Base-by-base conservation (phyloP, 2,797 vertebrate genomes). In the Champsocephalus gunnari region DNA sequence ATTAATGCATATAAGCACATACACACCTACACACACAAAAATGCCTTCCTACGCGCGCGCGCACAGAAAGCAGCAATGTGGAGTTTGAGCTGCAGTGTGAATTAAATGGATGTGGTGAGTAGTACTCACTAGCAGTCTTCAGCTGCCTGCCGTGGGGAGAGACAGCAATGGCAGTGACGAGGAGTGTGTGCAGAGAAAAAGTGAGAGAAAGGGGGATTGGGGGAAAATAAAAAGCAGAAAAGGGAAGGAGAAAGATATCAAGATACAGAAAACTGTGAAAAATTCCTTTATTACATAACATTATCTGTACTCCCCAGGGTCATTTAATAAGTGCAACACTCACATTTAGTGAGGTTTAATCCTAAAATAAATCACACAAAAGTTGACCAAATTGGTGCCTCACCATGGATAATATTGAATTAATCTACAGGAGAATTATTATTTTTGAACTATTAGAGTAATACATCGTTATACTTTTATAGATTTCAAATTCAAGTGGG, bases 31-130 rank as follows among this genome's bases (percentile, higher is more conserved):
- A 64, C 48, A 59, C 71, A 64, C 21, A 32, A 53, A 77, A 65
- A 60, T 73, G 45, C 19, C 76, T 73, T 78, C 76, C 87, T 77
- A 85, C 73, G 0, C 49, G 48, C 76, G 74, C 77, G 54, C 59
- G 79, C 32, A 13, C 0, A 16, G 65, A 83, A 63, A 87, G 81
- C 62, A 71, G 70, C 79, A 87, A 81, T 89, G 87, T 89, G 65
- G 68, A 67, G 68, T 73, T 81, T 77, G 75, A 85, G 82, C 83
- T 77, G 85, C 66, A 53, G 63, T 74, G 61, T 63, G 77, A 83
- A 83, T 87, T 67, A 73, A 86, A 87, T 69, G 71, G 70, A 86
- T 82, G 69, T 71, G 73, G 81, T 83, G 81, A 86, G 86, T 80
- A 73, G 71, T 70, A 65, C 71, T 87, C 87, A 78, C 83, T 53